A percentile compares a stretch with the other conserved stretches of the same genome.
These are phyloP conservation scores for Coluber constrictor DNA, from an alignment of 2,797 vertebrate genomes.

Conservation along the genomic window DNA sequence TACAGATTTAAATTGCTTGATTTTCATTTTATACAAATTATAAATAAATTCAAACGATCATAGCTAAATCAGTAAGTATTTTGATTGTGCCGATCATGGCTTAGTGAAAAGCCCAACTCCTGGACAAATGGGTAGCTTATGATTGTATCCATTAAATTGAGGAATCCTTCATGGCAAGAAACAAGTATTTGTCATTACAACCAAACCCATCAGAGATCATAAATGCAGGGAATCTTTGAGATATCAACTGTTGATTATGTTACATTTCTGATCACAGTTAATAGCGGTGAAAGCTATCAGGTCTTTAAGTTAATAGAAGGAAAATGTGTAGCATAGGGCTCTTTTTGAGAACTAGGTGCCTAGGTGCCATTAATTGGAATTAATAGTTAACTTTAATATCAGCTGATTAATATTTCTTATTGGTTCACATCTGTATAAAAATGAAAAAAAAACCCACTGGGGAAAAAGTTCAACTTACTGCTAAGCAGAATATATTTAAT, in stretches of 20 bases:
- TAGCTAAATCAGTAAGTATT: not conserved
- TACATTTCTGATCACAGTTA: constrained; percentile 66
- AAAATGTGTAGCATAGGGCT: constrained; percentile 29
- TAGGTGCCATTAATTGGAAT: not conserved
- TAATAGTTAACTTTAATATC: not conserved
- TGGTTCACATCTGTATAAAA: not conserved
- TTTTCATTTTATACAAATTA: not conserved
- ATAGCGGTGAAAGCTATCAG: constrained; percentile 40
- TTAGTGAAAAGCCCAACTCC: not conserved
- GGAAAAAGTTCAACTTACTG: not conserved
- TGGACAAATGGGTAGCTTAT: not conserved
- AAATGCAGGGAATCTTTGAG: constrained; percentile 35
- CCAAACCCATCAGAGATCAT: constrained; percentile 50
- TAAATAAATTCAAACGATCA: not conserved
- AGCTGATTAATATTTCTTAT: not conserved
- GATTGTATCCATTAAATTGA: not conserved
- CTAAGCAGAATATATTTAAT: not conserved
- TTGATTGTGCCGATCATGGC: not conserved
- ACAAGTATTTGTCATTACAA: constrained; percentile 54
- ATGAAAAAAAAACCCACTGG: not conserved
- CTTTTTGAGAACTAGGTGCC: not conserved
- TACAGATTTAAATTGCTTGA: not conserved
- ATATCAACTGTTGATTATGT: constrained; percentile 51
- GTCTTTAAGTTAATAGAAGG: constrained; percentile 21
- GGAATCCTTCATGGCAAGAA: constrained; percentile 17